Percentiles rank a stretch among this genome's conserved stretches.
These are phyloP conservation scores for Ifrita kowaldi DNA, from an alignment of 2,113 vertebrate species.

Conservation along the genomic window DNA sequence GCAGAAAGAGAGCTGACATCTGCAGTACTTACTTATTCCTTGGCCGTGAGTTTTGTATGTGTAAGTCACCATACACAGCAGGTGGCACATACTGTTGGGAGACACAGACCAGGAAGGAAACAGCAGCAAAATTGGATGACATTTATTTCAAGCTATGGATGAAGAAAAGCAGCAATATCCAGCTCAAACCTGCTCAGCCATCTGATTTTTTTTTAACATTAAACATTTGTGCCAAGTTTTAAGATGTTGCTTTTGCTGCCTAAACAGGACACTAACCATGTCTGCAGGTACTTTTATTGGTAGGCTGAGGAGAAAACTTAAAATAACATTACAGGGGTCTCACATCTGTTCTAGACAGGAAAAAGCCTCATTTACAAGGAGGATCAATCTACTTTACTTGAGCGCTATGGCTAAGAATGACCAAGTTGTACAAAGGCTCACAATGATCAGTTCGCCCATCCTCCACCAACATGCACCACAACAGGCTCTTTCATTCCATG, in stretches of 20 bases:
- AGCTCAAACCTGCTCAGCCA: neutral
- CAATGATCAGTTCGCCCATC: neutral
- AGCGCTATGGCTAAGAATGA: neutral
- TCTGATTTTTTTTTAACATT: neutral
- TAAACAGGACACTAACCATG: neutral
- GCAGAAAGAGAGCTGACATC: neutral
- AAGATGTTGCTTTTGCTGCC: neutral
- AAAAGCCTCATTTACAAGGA: neutral
- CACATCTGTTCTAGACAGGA: neutral
- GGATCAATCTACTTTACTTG: neutral
- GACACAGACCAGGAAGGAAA: neutral
- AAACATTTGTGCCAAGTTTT: neutral
- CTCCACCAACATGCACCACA: conserved; percentile 11
- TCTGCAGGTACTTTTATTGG: neutral
- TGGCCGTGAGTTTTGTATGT: neutral
- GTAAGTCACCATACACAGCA: neutral
- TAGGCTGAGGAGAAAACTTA: neutral
- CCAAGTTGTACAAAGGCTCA: neutral
- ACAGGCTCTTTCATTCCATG: conserved; percentile 10
- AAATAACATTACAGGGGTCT: neutral
- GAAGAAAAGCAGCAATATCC: neutral
- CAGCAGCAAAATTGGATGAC: neutral
- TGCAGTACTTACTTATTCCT: neutral
- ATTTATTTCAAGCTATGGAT: neutral
- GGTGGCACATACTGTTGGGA: neutral